These are phyloP conservation scores for Drosophila kohkoa DNA, from an alignment of 1,140 invertebrate species.

Conservation along the genomic window DNA sequence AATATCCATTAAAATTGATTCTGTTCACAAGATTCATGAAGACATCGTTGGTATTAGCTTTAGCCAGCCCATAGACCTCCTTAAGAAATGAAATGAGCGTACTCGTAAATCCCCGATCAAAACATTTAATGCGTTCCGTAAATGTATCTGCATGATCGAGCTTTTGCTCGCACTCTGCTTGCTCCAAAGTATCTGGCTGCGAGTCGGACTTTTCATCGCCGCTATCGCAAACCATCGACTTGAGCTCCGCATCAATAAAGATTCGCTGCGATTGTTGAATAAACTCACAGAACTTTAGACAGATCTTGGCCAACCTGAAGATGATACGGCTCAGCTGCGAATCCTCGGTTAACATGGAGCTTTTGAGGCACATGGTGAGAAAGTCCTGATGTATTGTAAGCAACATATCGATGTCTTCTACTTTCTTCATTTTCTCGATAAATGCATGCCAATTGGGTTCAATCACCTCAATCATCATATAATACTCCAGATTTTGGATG, in stretches of 20 bases:
- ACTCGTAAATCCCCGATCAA: conserved; percentile 90
- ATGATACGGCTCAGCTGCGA: conserved; percentile 91
- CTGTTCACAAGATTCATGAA: conserved; percentile 92
- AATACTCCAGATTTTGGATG: conserved; percentile 98
- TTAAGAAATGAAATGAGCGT: conserved; percentile 90
- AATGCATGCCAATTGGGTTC: conserved; percentile 98
- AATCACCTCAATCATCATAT: conserved; percentile 99
- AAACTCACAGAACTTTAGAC: conserved; percentile 94
- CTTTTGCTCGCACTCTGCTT: conserved; percentile 68
- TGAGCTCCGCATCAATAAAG: conserved; percentile 85
- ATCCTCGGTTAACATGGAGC: conserved; percentile 97
- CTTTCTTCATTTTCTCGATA: conserved; percentile 93
- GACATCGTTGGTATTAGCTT: conserved; percentile 89
- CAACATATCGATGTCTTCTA: conserved; percentile 97
- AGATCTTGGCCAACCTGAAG: conserved; percentile 93
- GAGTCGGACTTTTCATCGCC: conserved; percentile 75
- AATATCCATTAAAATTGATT: conserved; percentile 94
- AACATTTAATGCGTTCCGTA: conserved; percentile 89
- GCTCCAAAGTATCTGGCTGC: conserved; percentile 58
- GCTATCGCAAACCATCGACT: conserved; percentile 84
- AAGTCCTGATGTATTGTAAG: conserved; percentile 95
- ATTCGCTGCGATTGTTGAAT: conserved; percentile 87
- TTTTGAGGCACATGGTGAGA: conserved; percentile 94
- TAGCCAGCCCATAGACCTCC: conserved; percentile 90
- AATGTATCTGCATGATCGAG: conserved; percentile 87